Evolutionary conservation across 2,888 invertebrate genomes (phyloP), one percentile per base, ranked within the genome.

Genomic region (Pachliopta kotzebuea): DNA sequence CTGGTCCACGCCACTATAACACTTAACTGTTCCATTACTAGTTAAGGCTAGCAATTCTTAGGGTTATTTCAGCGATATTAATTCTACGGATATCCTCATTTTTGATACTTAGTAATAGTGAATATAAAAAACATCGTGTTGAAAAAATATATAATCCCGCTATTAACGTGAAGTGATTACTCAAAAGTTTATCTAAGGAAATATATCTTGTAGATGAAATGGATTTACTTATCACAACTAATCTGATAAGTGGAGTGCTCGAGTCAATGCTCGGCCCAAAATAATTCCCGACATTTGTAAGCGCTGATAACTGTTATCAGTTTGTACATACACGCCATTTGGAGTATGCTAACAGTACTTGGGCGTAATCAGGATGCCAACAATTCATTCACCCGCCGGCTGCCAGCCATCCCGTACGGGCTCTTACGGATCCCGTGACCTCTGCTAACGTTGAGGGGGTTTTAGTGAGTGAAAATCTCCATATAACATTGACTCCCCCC

Each of bases 261-360:
- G 82, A 86, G 86, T 88, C 83, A 87, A 86, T 86, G 84, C 83
- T 84, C 84, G 81, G 80, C 81, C 64, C 78, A 79, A 86, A 89
- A 86, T 86, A 83, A 88, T 88, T 85, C 81, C 78, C 79, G 72
- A 81, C 84, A 85, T 86, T 85, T 80, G 80, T 79, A 74, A 52
- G 72, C 70, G n/a, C 71, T 77, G 86, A 85, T 87, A 85, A 77
- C 72, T 73, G 68, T 61, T 78, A 76, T 76, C 77, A 78, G 77
- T 74, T 68, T 69, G 77, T 76, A 76, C 84, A 88, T 89, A 90
- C 88, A 86, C 72, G 72, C 72, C 80, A 88, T 88, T 86, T 88
- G 82, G 88, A 89, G 85, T 86, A 85, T 76, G 85, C 84, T 84
- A 88, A 90, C 86, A 88, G 74, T 77, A 78, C 79, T 80, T 80